These are phyloP conservation scores for Brassicogethes aeneus DNA, from an alignment of 2,888 invertebrate species.

Conservation along the genomic window DNA sequence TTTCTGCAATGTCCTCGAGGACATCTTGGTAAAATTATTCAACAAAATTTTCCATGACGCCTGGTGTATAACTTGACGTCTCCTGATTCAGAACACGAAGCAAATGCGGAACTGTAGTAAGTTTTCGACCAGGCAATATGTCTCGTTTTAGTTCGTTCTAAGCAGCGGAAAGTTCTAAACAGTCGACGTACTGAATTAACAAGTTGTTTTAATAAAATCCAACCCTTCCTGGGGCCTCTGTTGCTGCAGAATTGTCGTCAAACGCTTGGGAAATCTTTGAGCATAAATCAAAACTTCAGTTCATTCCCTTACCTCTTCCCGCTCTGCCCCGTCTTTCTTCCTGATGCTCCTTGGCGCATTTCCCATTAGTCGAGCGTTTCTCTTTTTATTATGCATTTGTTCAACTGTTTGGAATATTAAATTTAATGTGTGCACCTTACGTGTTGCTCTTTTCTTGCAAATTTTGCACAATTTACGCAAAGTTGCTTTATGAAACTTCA, in stretches of 20 bases:
- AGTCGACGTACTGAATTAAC: conserved; percentile 41
- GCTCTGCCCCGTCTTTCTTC: no score
- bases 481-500: no score
- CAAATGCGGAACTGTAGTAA: conserved; percentile 34
- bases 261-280: conserved; percentile 29
- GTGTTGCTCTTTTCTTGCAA: conserved; percentile 17
- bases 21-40: neutral
- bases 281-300: conserved; percentile 41
- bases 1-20: no score
- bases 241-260: conserved; percentile 29
- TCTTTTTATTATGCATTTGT: conserved; percentile 33
- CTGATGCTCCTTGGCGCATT: neutral
- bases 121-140: conserved; percentile 31
- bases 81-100: conserved; percentile 24
- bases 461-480: no score
- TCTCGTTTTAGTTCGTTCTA: conserved; percentile 11
- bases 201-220: conserved; percentile 43
- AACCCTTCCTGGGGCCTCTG: conserved; percentile 34
- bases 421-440: conserved; percentile 25
- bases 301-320: no score
- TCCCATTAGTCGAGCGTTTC: conserved; percentile 18
- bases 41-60: conserved; percentile 5
- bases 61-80: conserved; percentile 19
- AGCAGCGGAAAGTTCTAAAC: conserved; percentile 31
- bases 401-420: conserved; percentile 31